phyloP scores from a whole-genome alignment of 1,140 invertebrate species.

The Aleiodes sp. region DNA sequence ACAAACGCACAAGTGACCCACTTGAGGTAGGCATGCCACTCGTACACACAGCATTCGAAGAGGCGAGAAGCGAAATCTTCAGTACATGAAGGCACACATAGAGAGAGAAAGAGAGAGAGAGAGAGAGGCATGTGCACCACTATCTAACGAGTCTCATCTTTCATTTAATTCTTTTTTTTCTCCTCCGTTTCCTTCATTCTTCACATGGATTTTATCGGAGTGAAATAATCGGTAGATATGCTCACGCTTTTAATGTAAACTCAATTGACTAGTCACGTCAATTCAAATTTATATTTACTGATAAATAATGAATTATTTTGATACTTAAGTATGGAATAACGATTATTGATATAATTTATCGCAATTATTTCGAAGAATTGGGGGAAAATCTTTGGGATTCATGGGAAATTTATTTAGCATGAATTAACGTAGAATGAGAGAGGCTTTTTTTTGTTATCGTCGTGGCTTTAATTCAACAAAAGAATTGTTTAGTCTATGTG shows the following conservation, averaged over 20 bases:
- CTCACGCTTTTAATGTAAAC: constrained; percentile 1
- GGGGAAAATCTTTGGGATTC: no score
- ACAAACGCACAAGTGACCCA: constrained; percentile 15
- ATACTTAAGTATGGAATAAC: no score
- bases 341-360: not conserved
- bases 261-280: not conserved
- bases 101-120: no score
- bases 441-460: not conserved
- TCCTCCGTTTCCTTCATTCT: not conserved
- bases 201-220: not conserved
- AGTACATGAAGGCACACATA: not conserved
- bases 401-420: not conserved
- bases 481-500: no score
- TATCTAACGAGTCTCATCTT: constrained; percentile 1
- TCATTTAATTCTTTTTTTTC: not conserved
- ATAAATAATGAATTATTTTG: not conserved
- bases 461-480: not conserved
- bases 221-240: not conserved
- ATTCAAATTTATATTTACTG: not conserved
- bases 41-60: not conserved
- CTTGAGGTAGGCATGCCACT: not conserved
- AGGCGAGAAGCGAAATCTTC: constrained; percentile 13
- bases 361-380: no score
- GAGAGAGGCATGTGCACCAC: not conserved
- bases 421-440: not conserved